Conservation (phyloP, 1,140 invertebrate species). For the Homalodisca vitripennis region DNA sequence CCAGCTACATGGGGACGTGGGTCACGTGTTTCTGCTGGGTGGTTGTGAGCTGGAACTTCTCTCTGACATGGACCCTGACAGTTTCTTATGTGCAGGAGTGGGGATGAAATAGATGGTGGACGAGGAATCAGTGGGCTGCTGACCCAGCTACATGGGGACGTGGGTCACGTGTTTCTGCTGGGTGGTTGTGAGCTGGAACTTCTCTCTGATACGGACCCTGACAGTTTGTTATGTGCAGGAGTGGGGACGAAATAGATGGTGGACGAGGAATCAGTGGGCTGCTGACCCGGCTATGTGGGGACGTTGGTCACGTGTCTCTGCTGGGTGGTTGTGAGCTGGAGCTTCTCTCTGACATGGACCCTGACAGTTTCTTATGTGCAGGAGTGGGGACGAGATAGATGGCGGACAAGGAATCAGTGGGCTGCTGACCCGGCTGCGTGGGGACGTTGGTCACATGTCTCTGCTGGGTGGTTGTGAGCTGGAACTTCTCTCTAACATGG, state of each 20-base stretch:
- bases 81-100: constrained; percentile 24
- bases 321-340: constrained; percentile 76
- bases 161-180: constrained; percentile 76
- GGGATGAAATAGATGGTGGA: constrained; percentile 51
- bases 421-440: constrained; percentile 66
- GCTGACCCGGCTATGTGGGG: constrained; percentile 69
- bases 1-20: constrained; percentile 71
- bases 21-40: constrained; percentile 76
- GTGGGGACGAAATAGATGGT: constrained; percentile 49
- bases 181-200: constrained; percentile 76
- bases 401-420: constrained; percentile 55
- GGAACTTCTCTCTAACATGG: constrained; percentile 80
- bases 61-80: constrained; percentile 86
- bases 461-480: constrained; percentile 75
- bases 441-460: constrained; percentile 76
- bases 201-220: constrained; percentile 81
- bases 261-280: constrained; percentile 55
- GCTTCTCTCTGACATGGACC: constrained; percentile 80
- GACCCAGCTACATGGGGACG: constrained; percentile 70
- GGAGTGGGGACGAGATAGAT: constrained; percentile 47
- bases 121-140: constrained; percentile 57
- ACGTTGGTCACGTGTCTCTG: constrained; percentile 76
- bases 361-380: constrained; percentile 65
- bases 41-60: constrained; percentile 75
- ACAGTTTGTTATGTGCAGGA: constrained; percentile 58